A percentile compares a stretch with the other conserved stretches of the same genome.
Evolutionary conservation across 2,797 vertebrate species (phyloP).

Genomic region (Antrozous pallidus): DNA sequence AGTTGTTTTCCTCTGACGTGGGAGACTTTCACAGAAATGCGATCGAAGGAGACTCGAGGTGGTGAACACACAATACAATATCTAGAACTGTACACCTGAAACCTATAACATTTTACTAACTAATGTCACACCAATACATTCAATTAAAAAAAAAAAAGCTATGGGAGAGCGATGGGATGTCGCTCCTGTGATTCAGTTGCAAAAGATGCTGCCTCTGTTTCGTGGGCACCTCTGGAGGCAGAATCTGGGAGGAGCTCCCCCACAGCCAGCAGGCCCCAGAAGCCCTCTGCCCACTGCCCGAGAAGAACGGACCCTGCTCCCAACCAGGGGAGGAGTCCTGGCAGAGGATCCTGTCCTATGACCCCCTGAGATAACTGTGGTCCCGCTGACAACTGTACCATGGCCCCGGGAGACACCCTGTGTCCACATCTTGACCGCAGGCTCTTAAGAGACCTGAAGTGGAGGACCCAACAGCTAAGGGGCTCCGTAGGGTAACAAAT

Average conservation of each 20-base stretch:
- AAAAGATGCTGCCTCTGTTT: neutral
- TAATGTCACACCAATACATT: no score
- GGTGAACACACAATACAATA: no score
- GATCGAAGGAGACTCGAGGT: no score
- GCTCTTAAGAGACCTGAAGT: neutral
- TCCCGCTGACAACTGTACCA: fast-evolving
- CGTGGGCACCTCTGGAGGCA: neutral
- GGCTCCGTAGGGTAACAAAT: no score
- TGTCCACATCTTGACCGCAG: fast-evolving
- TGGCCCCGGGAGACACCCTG: fast-evolving
- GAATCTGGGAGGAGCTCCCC: fast-evolving
- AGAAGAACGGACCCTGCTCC: no score
- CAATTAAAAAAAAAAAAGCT: no score
- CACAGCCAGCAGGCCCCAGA: neutral
- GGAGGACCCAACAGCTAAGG: neutral
- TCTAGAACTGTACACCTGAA: no score
- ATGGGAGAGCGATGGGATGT: fast-evolving
- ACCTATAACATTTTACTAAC: no score
- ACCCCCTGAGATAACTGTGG: no score
- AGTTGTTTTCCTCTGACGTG: neutral
- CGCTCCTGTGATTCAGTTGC: neutral
- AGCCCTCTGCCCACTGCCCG: fast-evolving
- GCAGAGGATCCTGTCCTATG: fast-evolving
- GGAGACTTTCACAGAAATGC: neutral
- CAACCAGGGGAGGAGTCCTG: fast-evolving